A percentile compares a stretch with the other conserved stretches of the same genome.
Evolutionary conservation across 2,888 invertebrate genomes (phyloP).

Genomic region (Lamellibrachia satsuma): DNA sequence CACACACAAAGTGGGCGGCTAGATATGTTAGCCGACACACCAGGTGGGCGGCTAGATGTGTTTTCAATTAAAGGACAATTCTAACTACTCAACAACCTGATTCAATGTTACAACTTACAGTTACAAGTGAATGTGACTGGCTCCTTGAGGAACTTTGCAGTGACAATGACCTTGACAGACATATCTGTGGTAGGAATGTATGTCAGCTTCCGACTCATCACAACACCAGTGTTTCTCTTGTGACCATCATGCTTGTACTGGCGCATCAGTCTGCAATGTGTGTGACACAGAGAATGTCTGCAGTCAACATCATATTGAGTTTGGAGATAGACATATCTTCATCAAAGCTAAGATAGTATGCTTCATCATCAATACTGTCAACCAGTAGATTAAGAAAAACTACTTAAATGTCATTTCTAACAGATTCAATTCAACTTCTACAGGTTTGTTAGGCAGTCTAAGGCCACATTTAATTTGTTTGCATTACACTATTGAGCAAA

Average conservation of each 20-base stretch:
- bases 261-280: slow-evolving; percentile 55
- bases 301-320: too few species aligned
- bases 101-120: slow-evolving; percentile 70
- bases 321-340: too few species aligned
- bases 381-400: background rate
- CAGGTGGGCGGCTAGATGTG: too few species aligned
- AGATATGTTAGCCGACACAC: too few species aligned
- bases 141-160: slow-evolving; percentile 68
- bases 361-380: too few species aligned
- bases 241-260: slow-evolving; percentile 80
- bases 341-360: too few species aligned
- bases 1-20: too few species aligned
- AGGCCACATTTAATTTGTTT: background rate
- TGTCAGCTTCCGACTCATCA: slow-evolving; percentile 86
- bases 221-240: slow-evolving; percentile 85
- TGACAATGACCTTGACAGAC: slow-evolving; percentile 88
- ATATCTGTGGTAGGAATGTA: slow-evolving; percentile 81
- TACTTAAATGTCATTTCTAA: background rate
- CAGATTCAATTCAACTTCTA: background rate
- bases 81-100: background rate
- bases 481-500: too few species aligned
- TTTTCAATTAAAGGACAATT: too few species aligned
- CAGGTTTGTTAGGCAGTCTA: background rate
- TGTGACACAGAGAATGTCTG: too few species aligned
- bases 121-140: slow-evolving; percentile 92